Evolutionary conservation across 2,888 invertebrate species (phyloP).

Genomic region (Oxyscelio sp.): DNA sequence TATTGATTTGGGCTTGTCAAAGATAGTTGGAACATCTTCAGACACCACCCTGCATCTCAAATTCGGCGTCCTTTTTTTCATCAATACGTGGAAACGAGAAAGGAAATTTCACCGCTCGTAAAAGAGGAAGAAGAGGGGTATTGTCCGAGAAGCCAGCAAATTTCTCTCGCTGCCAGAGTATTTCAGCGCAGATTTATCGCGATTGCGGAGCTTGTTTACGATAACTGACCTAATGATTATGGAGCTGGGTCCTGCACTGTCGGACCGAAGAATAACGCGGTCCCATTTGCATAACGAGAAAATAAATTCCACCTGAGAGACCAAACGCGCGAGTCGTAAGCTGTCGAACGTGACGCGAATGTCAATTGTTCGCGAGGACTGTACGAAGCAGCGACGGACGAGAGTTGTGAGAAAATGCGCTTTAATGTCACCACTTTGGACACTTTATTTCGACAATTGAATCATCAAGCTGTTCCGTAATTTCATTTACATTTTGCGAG

Average conservation of each 20-base stretch:
- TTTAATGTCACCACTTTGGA: constrained; percentile 59
- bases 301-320: constrained; percentile 66
- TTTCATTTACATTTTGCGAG: constrained; percentile 44
- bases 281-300: constrained; percentile 70
- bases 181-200: constrained; percentile 45
- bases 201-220: constrained; percentile 54
- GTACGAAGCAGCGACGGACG: constrained; percentile 26
- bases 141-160: too few species aligned
- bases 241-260: constrained; percentile 46
- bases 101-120: too few species aligned
- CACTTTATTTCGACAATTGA: constrained; percentile 56
- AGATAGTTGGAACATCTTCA: too few species aligned
- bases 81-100: too few species aligned
- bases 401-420: constrained; percentile 66
- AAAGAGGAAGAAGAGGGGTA: neutral
- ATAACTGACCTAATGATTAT: constrained; percentile 68
- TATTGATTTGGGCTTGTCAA: too few species aligned
- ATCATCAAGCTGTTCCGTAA: constrained; percentile 44
- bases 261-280: constrained; percentile 53
- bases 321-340: constrained; percentile 64
- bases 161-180: constrained; percentile 36
- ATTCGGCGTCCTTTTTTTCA: too few species aligned
- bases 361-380: constrained; percentile 56
- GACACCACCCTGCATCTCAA: too few species aligned
- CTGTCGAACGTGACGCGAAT: constrained; percentile 68